phyloP scores from a whole-genome alignment of 2,797 vertebrate species.

The Adelosebastes latens region DNA sequence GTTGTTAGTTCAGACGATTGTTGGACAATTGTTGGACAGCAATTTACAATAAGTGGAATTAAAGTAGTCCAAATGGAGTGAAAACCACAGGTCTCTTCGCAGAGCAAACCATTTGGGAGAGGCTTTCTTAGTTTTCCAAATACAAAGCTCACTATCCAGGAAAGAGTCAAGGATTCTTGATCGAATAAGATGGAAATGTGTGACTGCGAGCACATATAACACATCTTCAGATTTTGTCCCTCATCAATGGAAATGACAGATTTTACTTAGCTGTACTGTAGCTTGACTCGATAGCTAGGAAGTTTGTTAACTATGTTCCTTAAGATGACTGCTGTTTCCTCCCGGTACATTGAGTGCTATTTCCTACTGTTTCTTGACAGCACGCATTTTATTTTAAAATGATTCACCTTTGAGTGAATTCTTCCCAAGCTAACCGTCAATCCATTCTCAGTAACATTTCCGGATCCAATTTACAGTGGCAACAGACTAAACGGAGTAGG shows the following conservation, averaged over 20 bases:
- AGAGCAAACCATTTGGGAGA: not conserved
- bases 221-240: not conserved
- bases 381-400: not conserved
- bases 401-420: not conserved
- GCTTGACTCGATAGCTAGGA: not conserved
- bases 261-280: not conserved
- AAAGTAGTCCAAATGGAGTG: not conserved
- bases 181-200: not conserved
- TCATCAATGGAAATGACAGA: not conserved
- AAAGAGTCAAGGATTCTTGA: not conserved
- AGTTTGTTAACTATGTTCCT: not conserved
- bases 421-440: not conserved
- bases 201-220: not conserved
- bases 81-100: not conserved
- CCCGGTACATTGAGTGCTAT: not conserved
- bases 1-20: conserved; percentile 1
- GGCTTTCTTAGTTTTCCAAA: not conserved
- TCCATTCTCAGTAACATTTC: not conserved
- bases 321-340: not conserved
- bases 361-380: not conserved
- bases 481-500: conserved; percentile 1
- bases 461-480: not conserved
- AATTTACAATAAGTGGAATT: not conserved
- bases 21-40: not conserved
- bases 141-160: not conserved